Evolutionary conservation across 2,888 invertebrate species (phyloP), one percentile per base, ranked within the genome.

Genomic region (Tetranychus piercei): DNA sequence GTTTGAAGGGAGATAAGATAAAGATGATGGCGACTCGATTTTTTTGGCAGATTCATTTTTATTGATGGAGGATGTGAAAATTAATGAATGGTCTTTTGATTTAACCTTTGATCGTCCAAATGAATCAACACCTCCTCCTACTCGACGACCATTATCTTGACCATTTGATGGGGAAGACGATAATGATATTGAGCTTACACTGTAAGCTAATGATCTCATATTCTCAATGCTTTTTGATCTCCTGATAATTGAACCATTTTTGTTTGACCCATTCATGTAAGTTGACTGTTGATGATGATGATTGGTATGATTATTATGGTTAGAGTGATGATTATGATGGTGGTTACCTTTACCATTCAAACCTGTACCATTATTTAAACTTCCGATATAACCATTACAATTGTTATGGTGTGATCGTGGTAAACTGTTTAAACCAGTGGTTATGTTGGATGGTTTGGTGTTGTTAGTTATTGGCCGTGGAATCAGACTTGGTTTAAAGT

Each of bases 401-500:
- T 55, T 55, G 15, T 55, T 55, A 55, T 55, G 9, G 2, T 55
- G 55, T 9, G 15, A 55, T 15, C 55, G 55, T 55, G 55, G 15
- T 55, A 55, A 15, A 15, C 11, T 55, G 15, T 55, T 9, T 9
- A 55, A 55, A 15, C 55, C 55, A 55, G 9, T 55, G 15, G 15
- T 55, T 55, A 34, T 34, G 5, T 34, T 34, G 4, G 34, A 34
- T 34, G 4, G 34, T 34, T 34, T 34, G 34, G 34, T 34, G 20
- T 44, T 44, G 11, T 69, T 73, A 6, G 43, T 74, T 15, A 76
- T 73, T 7, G 73, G 75, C 11, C 76, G 70, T 15, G 76, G 76
- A 55, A 76, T 76, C 23, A 76, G 75, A 75, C 76, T 76, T 9
- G 76, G 76, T 67, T 72, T 75, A 22, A 22, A 44, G 44, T 74